Base-by-base conservation (phyloP, 1,140 invertebrate species). In the Diorhabda sublineata region DNA sequence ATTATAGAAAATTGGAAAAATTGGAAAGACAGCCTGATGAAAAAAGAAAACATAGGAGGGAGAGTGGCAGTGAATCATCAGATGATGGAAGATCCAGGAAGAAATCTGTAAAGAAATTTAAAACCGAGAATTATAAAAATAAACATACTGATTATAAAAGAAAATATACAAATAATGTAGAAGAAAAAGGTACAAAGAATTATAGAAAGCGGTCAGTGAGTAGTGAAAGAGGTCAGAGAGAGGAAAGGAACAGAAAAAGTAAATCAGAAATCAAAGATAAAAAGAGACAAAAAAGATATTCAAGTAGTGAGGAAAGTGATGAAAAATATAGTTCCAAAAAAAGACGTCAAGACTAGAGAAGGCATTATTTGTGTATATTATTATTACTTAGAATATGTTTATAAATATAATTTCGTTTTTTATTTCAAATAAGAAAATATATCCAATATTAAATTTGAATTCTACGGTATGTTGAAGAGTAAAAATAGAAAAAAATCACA, bases 1-100 rank as follows among this genome's bases (percentile, higher is more conserved):
- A 64, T 81, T 84, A 66, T 79, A 91, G 90, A 72, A 92, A 92
- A 85, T 79, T 94, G 43, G 87, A 92, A 71, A 92, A 92, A 82
- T 81, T 95, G 45, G 91, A 94, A 73, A 89, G 84, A 66, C 82
- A 81, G 77, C 78, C 71, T 71, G 81, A 75, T 72, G 87, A 44
- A 59, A 85, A 84, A 64, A 84, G 84, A 9, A 62, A 61, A 7
- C 60, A 9, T 11, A 26, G 63, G 52, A 63, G 61, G 11, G 11
- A 61, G 56, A 63, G 47, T 42, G 63, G 67, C 7, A n/a, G 41
- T 43, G 67, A 68, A 68, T 52, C 47, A 4, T 52, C 47, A 52
- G 47, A 52, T 52, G 47, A 52, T 4, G 47, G 63, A 52, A 41
- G 26, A 5, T 42, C 26, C 8, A 42, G 59, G 42, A 61, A 61